phyloP scores from a whole-genome alignment of 2,797 vertebrate genomes.

The Pangasius macronema region DNA sequence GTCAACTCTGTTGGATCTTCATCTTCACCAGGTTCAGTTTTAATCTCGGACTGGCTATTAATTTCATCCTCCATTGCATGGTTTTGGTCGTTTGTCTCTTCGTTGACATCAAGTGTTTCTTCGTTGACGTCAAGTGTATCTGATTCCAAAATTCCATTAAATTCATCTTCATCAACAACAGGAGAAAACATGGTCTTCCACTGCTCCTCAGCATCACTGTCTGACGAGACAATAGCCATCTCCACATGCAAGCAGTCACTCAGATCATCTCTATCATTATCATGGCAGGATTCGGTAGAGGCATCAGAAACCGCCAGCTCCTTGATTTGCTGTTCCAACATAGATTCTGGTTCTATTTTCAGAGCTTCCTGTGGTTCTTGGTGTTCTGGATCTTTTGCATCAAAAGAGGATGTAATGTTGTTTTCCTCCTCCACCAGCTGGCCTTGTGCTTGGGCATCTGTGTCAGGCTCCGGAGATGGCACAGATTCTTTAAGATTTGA shows the following conservation, averaged over 20 bases:
- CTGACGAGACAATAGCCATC: slow-evolving; percentile 72
- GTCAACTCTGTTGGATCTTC: slow-evolving; percentile 16
- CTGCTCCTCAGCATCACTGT: slow-evolving; percentile 76
- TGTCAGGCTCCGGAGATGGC: slow-evolving; percentile 67
- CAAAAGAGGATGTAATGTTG: not conserved
- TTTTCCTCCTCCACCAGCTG: slow-evolving; percentile 2
- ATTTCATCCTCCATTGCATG: slow-evolving; percentile 29
- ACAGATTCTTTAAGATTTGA: slow-evolving; percentile 69
- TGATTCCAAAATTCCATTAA: slow-evolving; percentile 13
- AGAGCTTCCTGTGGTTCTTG: slow-evolving; percentile 18
- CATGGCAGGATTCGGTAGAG: slow-evolving; percentile 70
- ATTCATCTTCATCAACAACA: slow-evolving; percentile 75
- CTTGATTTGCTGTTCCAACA: slow-evolving; percentile 67
- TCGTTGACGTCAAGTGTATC: slow-evolving; percentile 19
- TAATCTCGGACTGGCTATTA: slow-evolving; percentile 14
- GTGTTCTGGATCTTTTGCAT: slow-evolving; percentile 14
- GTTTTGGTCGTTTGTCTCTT: slow-evolving; percentile 20
- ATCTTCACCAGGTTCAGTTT: slow-evolving; percentile 34
- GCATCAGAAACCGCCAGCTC: slow-evolving; percentile 71
- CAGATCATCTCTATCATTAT: slow-evolving; percentile 66
- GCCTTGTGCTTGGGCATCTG: slow-evolving; percentile 59
- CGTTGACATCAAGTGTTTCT: slow-evolving; percentile 15
- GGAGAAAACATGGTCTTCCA: slow-evolving; percentile 78
- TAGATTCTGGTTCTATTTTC: slow-evolving; percentile 57
- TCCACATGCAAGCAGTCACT: slow-evolving; percentile 73